Base-by-base conservation (phyloP, 2,113 vertebrate genomes). In the Anseranas semipalmata region DNA sequence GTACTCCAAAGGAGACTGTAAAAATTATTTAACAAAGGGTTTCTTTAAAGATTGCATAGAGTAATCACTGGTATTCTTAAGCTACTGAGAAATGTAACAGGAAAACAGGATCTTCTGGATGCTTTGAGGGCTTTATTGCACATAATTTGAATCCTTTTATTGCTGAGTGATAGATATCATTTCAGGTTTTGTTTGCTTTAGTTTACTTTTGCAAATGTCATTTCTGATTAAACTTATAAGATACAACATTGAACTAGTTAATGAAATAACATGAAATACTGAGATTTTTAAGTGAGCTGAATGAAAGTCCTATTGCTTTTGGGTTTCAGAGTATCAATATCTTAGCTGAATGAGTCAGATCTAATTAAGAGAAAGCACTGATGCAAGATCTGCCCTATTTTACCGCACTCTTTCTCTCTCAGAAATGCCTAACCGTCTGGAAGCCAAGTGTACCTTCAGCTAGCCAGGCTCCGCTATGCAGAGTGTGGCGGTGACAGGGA, bases 221-320 rank as follows among this genome's bases (percentile, higher is more conserved):
- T 48, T 96, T 50, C 76, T 94, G 89, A 87, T 85, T 95, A 87
- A 96, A 92, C 63, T 87, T 91, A 2, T 8, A 62, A 32, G 46
- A 52, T 81, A 4, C 65, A 72, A 13, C 41, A 71, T 58, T 68
- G 78, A 95, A 52, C 52, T 12, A 92, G 92, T 95, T 95, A 96
- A 52, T 91, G n/a, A n/a, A n/a, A n/a, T n/a, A n/a, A n/a, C 48
- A 50, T 25, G 12, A 50, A 50, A 50, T 13, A 50, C 21, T 50
- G 22, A 50, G 24, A 12, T 50, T 50, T 25, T 22, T 50, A 24
- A n/a, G n/a, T 96, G 56, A 82, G 55, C 68, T 87, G n/a, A 22
- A 39, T 92, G 85, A 96, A 96, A 96, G 94, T 55, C 62, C 79
- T 92, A 2, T 79, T 84, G 88, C 91, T 96, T 93, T 95, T 92